Evolutionary conservation across 53 echinoderm and acorn worm genomes (phyloP), one percentile per base, ranked within the genome.

Genomic region (Mesocentrotus franciscanus): DNA sequence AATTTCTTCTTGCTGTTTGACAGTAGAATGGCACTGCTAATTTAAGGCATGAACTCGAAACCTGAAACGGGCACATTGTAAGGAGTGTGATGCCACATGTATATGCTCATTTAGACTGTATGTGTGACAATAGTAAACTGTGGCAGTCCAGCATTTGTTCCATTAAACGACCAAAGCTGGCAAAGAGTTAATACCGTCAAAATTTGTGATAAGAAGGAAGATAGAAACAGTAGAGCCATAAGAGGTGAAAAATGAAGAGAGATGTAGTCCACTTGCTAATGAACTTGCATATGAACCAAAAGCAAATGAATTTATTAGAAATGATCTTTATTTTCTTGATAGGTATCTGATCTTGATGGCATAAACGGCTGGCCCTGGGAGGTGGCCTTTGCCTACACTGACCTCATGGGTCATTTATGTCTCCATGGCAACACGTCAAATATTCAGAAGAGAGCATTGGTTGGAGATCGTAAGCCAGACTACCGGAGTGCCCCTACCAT

Each of bases 321-420:
- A 27, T 58, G 4, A 59, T 87, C 22, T 3, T 39, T 87, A 57
- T 87, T 42, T 58, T 39, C 11, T 59, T 11, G 18, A 56, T 33
- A 98, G 99, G 78, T 96, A 15, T 60, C 97, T 26, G 97, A 97
- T 29, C 90, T 96, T 34, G 96, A 96, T 62, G 99, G 99, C 30
- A 96, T 99, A n/a, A 95, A 90, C 29, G 96, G 96, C 58, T 99
- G 99, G 99, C 96, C 97, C 12, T 99, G 99, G 99, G 98, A 99
- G 84, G 97, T 98, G 27, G 97, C 97, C 91, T 99, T 98, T 90
- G 95, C 96, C 92, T 98, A 97, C 95, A 95, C 97, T 49, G 98
- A 99, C 79, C 85, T 97, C 42, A 96, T 98, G 95, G 90, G 97
- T 57, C 75, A 97, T 61, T 60, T 99, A 61, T 98, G 98, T 75